Conservation (phyloP, 2,113 vertebrate species). For the Bombycilla garrulus region DNA sequence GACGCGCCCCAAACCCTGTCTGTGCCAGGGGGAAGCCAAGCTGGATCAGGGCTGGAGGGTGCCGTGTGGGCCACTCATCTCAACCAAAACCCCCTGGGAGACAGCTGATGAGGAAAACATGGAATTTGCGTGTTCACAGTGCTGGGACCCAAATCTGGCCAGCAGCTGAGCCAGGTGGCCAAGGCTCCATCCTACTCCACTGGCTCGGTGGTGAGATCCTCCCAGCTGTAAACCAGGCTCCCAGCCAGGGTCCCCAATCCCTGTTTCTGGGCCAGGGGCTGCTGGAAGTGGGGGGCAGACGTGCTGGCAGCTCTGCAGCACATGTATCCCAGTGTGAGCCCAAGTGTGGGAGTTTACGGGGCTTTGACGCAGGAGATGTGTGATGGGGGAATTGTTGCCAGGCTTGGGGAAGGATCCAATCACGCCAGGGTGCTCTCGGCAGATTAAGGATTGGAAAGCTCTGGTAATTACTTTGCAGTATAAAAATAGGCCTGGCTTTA, state of each 20-base stretch:
- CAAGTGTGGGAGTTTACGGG: constrained; percentile 11
- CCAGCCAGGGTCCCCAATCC: background rate
- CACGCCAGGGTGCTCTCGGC: background rate
- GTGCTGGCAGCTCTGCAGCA: background rate
- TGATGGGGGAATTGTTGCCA: constrained; percentile 46
- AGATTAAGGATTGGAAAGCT: constrained; percentile 61
- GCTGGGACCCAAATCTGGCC: background rate
- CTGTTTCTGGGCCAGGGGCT: background rate
- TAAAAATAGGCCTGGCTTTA: constrained; percentile 56
- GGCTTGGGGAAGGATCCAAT: constrained; percentile 47
- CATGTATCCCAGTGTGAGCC: background rate
- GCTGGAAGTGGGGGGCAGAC: background rate
- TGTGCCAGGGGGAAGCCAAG: fast-evolving
- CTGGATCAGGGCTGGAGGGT: background rate
- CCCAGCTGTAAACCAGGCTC: background rate
- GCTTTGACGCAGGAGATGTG: constrained; percentile 57
- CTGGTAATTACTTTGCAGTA: constrained; percentile 61
- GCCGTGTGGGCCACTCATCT: background rate
- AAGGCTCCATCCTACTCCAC: background rate
- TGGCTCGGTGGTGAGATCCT: fast-evolving
- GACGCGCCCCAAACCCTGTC: background rate
- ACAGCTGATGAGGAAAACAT: background rate
- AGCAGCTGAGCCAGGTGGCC: background rate
- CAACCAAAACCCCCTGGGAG: background rate
- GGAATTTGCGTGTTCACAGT: background rate